A percentile compares a stretch with the other conserved stretches of the same genome.
Conservation (phyloP, 2,888 invertebrate species). For the Drosophila dives region DNA sequence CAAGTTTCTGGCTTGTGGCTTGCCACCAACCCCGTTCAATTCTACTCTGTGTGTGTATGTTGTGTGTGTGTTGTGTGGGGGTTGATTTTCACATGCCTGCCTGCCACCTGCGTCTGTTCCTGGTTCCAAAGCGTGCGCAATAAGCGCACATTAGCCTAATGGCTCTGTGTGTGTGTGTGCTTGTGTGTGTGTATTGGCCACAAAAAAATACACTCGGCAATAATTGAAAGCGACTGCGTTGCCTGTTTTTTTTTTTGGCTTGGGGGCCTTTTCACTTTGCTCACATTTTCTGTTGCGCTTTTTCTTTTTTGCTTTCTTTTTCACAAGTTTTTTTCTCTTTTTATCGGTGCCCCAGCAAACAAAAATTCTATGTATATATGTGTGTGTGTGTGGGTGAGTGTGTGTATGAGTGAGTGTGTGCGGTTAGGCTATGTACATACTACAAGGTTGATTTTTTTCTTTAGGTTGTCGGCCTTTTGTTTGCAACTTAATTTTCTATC, state of each 20-base stretch:
- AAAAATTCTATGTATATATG: constrained; percentile 13
- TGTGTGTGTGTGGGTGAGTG: constrained; percentile 4
- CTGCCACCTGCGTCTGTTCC: constrained; percentile 39
- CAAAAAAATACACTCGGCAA: constrained; percentile 72
- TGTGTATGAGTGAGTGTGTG: constrained; percentile 14
- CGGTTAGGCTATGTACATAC: constrained; percentile 42
- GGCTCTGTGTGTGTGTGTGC: constrained; percentile 55
- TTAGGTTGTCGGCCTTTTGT: constrained; percentile 64
- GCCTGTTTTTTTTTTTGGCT: constrained; percentile 50
- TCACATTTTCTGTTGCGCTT: constrained; percentile 51
- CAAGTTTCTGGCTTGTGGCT: constrained; percentile 69
- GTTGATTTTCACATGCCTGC: constrained; percentile 31
- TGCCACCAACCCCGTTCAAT: constrained; percentile 28
- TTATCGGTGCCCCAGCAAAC: constrained; percentile 30
- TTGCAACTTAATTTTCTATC: constrained; percentile 80
- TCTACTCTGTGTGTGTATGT: constrained; percentile 6
- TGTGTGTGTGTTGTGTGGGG: constrained; percentile 18
- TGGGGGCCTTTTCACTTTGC: constrained; percentile 49
- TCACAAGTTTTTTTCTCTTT: constrained; percentile 5
- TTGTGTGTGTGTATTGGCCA: constrained; percentile 65
- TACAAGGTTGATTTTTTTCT: constrained; percentile 38
- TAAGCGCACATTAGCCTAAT: constrained; percentile 81
- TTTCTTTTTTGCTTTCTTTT: constrained; percentile 33
- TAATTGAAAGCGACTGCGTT: constrained; percentile 77
- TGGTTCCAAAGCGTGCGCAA: constrained; percentile 79